phyloP scores from a whole-genome alignment of 1,140 invertebrate species.

The Aphelinus atriplicis region DNA sequence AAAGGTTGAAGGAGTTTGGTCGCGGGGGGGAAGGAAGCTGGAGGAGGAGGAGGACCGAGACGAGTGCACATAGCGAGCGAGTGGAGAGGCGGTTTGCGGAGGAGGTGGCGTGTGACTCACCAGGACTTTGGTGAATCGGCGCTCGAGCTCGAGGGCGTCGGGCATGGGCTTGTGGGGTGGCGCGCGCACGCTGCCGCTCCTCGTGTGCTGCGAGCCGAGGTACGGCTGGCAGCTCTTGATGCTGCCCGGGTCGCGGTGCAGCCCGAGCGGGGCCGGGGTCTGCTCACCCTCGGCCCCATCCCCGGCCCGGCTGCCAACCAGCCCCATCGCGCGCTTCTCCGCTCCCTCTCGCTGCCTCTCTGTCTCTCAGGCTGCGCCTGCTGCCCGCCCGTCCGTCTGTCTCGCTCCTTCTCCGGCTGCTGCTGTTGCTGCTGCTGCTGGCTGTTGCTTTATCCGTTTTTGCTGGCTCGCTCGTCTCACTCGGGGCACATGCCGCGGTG shows the following conservation, averaged over 20 bases:
- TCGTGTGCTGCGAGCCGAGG: conserved; percentile 63
- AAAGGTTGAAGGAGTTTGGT: too few species aligned
- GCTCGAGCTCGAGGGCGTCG: conserved; percentile 87
- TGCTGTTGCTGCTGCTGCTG: neutral
- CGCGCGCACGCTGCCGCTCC: conserved; percentile 78
- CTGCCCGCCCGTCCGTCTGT: too few species aligned
- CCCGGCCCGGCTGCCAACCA: conserved; percentile 56
- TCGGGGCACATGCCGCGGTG: too few species aligned
- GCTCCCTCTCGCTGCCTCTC: too few species aligned
- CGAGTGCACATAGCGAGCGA: conserved; percentile 14
- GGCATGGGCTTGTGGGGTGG: conserved; percentile 88
- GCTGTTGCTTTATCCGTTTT: neutral
- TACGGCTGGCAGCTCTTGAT: conserved; percentile 16
- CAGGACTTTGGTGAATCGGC: conserved; percentile 93
- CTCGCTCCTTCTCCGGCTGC: too few species aligned
- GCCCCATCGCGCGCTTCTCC: conserved; percentile 51
- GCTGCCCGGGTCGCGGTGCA: neutral
- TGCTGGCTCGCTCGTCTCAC: too few species aligned
- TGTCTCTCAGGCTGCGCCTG: too few species aligned
- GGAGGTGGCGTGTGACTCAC: conserved; percentile 71
- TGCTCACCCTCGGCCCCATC: conserved; percentile 50
- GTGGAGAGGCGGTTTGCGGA: conserved; percentile 13
- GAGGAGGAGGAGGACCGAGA: conserved; percentile 15
- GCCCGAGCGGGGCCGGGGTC: conserved; percentile 42
- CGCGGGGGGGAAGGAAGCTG: neutral